These are phyloP conservation scores for Chloroceryle amazona DNA, from an alignment of 2,797 vertebrate genomes.

Conservation along the genomic window DNA sequence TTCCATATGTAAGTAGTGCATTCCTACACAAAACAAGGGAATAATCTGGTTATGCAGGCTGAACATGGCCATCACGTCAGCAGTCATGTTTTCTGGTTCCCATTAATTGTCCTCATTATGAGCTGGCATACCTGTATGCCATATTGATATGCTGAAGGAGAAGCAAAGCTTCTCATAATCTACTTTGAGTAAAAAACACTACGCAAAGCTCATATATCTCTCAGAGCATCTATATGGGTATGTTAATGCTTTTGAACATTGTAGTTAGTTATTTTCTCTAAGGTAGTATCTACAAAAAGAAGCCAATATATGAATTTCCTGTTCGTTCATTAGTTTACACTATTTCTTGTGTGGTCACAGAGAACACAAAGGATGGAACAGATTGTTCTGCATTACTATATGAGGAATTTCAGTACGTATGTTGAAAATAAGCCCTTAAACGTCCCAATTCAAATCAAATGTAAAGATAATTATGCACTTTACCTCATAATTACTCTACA, in stretches of 20 bases:
- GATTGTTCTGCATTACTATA: not conserved
- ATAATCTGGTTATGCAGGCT: conserved; percentile 7
- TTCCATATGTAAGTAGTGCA: conserved; percentile 98
- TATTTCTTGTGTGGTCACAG: not conserved
- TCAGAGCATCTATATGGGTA: not conserved
- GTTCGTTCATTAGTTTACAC: not conserved
- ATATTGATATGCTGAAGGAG: not conserved
- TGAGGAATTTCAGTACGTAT: not conserved
- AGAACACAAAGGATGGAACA: not conserved
- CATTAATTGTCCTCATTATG: fast-evolving
- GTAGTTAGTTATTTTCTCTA: not conserved
- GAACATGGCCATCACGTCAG: not conserved
- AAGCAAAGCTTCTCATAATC: not conserved
- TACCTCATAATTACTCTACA: conserved; percentile 1
- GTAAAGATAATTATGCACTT: not conserved
- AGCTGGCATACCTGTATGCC: not conserved
- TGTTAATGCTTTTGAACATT: not conserved
- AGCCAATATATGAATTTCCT: not conserved
- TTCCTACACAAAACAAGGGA: conserved; percentile 83
- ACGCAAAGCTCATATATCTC: not conserved
- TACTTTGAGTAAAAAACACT: not conserved
- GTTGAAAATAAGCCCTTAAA: conserved; percentile 18
- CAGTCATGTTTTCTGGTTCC: not conserved
- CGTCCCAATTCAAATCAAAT: conserved; percentile 4
- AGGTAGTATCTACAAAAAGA: not conserved